These are phyloP conservation scores for Cyanistes caeruleus DNA, from an alignment of 2,113 vertebrate genomes.

Conservation along the genomic window DNA sequence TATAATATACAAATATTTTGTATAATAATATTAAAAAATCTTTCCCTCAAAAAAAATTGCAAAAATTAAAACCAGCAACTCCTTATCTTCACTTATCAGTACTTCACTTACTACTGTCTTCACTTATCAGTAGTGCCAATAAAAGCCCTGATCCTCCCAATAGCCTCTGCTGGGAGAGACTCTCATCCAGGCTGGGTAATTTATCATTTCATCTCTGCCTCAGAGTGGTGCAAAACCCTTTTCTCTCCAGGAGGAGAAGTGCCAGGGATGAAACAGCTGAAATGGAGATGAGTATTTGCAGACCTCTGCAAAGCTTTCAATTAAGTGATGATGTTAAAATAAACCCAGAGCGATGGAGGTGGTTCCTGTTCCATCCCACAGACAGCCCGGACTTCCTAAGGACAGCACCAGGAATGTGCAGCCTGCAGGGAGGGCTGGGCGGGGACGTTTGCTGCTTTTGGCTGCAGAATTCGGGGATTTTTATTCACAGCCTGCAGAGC, in stretches of 20 bases:
- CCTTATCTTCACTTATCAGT: background rate
- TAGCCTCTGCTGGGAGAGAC: background rate
- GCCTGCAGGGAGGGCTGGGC: background rate
- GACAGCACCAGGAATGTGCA: background rate
- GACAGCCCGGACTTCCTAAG: background rate
- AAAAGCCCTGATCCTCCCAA: background rate
- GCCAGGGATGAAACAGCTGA: background rate
- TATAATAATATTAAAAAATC: background rate
- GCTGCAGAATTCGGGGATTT: background rate
- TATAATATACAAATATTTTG: too few species aligned
- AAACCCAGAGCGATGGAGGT: background rate
- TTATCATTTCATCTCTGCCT: background rate
- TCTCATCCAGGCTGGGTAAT: background rate
- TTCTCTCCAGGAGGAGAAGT: background rate
- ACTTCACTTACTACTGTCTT: too few species aligned
- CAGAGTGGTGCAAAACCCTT: conserved; percentile 1
- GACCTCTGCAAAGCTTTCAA: background rate
- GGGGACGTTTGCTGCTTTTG: background rate
- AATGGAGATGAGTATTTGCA: background rate
- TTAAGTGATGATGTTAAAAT: background rate
- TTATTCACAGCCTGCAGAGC: conserved; percentile 24
- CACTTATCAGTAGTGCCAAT: background rate
- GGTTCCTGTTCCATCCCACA: background rate
- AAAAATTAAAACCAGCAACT: background rate
- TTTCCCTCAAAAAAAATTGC: background rate